Base-by-base conservation (phyloP, 1,140 invertebrate genomes). In the Medauroidea extradentata region DNA sequence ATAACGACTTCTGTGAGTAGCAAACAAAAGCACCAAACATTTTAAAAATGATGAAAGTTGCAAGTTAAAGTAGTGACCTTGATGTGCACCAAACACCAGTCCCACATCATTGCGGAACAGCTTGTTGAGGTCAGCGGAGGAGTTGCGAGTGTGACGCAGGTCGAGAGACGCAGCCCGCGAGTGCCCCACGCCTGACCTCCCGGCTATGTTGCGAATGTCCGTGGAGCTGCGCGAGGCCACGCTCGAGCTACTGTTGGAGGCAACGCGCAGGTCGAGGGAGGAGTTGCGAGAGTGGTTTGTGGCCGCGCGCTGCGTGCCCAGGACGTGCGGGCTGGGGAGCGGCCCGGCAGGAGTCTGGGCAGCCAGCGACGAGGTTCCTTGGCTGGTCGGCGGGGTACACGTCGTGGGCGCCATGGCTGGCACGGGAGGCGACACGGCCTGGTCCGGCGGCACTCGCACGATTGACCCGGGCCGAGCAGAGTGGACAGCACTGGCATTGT, bases 111-210 rank as follows among this genome's bases (percentile, higher is more conserved):
- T 89, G 63, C 82, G 79, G 61, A 89, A 84, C 8, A 83, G 76
- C 71, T 89, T 89, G 71, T 89, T 89, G 18, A 90, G 73, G 72
- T 91, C 88, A 21, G 87, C 87, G 0, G 87, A 89, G 48, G 85
- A 89, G 66, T 88, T 90, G 57, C 88, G 78, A 2, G 82, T 83
- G 69, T 94, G 90, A 67, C 91, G 78, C 64, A 93, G 81, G 69
- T 92, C 90, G 46, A 91, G 69, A 11, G 91, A 93, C 44, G 91
- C 88, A 61, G 89, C 86, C 54, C 91, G 81, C 1, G 91, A 93
- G 74, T 94, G 91, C 18, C 82, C 81, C 66, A 69, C 64, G 65
- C 57, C 65, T 58, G 57, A 59, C 29, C 34, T 65, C 29, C 59
- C 46, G 2, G 60, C 50, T 11, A 62, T 59, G 39, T 49, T 63